Evolutionary conservation across 2,888 invertebrate genomes (phyloP), one percentile per base, ranked within the genome.

Genomic region (Eilema sororculum): DNA sequence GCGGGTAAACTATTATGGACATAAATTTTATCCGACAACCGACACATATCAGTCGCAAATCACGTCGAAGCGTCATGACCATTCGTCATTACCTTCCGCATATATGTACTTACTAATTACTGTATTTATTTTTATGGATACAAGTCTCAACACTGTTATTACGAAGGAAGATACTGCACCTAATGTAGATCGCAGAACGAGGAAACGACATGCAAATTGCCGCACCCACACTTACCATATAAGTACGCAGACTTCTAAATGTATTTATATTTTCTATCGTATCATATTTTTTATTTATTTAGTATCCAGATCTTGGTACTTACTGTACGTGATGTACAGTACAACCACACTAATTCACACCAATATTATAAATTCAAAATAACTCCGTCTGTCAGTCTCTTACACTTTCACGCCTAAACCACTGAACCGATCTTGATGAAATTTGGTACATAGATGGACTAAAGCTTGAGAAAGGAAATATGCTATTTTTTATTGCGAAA

Each of bases 101-200:
- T 87, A 69, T 67, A 24, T 62, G 37, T 62, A 24, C 16, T 16
- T 41, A 80, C 84, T 87, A 90, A 90, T 91, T 89, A 90, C 81
- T 76, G 78, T 82, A 90, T 89, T 86, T 83, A 89, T 89, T 89
- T 88, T 87, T 84, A 90, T 88, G 83, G 85, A 81, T 77, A 72
- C 41, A 12, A 56, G 66, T 41, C 9, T 46, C 37, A 59, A 30
- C 33, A 62, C 57, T 68, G 61, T 68, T 69, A 80, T 74, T 74
- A 71, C 62, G 28, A 61, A 65, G 63, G 79, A 79, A 75, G 78
- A 78, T 68, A 67, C 67, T 63, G 41, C 24, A 68, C 71, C 69
- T 68, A 72, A 80, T 77, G 69, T 78, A 65, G 80, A 74, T 30
- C 69, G 69, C 8, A 67, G 71, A 79, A 80, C 77, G 75, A 78